phyloP scores from a whole-genome alignment of 1,140 invertebrate species.

The Galleria mellonella region DNA sequence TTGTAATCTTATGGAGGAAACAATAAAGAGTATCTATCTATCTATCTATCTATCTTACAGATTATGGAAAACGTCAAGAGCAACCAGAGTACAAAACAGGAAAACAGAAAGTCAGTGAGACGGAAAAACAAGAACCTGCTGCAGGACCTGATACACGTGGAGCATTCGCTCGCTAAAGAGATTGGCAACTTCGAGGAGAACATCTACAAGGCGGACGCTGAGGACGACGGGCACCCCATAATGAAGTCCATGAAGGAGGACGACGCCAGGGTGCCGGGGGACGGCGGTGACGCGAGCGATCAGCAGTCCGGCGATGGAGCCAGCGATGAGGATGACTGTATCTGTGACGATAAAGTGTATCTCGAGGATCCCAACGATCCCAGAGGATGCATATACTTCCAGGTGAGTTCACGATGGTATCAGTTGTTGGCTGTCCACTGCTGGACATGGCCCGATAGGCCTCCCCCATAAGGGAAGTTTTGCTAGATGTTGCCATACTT shows the following conservation, averaged over 20 bases:
- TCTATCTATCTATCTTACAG: too few species aligned
- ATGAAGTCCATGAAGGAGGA: conserved; percentile 4
- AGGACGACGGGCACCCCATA: background rate
- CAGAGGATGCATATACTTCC: conserved; percentile 84
- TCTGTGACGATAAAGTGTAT: conserved; percentile 28
- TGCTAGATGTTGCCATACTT: too few species aligned
- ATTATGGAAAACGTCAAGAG: too few species aligned
- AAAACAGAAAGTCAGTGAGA: conserved; percentile 26
- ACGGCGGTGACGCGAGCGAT: too few species aligned
- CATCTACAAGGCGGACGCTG: conserved; percentile 9
- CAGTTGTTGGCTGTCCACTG: too few species aligned
- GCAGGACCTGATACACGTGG: conserved; percentile 25
- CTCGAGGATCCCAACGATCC: conserved; percentile 75
- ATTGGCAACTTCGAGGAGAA: conserved; percentile 11
- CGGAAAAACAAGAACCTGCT: conserved; percentile 42
- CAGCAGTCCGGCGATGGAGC: conserved; percentile 4
- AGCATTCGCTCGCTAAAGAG: conserved; percentile 26
- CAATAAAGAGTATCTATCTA: too few species aligned
- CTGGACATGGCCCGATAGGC: too few species aligned
- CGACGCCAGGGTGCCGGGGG: too few species aligned
- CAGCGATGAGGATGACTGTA: conserved; percentile 12
- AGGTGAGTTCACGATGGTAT: too few species aligned
- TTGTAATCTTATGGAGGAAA: too few species aligned
- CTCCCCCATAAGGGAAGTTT: too few species aligned
- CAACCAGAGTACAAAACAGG: background rate